Evolutionary conservation across 2,888 invertebrate genomes (phyloP).

Genomic region (Thumatha senex): DNA sequence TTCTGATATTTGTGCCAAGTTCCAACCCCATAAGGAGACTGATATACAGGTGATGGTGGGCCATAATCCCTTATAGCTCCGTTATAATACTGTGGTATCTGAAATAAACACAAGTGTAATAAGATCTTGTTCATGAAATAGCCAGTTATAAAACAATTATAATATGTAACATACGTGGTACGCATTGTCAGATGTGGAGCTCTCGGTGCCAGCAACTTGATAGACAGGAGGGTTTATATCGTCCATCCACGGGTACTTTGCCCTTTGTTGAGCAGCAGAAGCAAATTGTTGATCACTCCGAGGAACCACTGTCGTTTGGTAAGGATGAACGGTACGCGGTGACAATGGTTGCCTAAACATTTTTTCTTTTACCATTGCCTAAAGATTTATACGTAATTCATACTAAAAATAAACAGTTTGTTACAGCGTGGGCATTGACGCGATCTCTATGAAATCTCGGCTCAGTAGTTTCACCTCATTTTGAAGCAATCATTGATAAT

Average conservation of each 20-base stretch:
- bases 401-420: constrained; percentile 23
- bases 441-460: background rate
- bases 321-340: constrained; percentile 75
- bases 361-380: constrained; percentile 41
- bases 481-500: too few species aligned
- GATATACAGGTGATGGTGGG: constrained; percentile 76
- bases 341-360: constrained; percentile 80
- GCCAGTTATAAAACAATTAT: background rate
- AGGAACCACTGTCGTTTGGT: constrained; percentile 77
- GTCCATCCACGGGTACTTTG: constrained; percentile 77
- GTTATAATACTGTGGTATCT: constrained; percentile 74
- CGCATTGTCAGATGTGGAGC: constrained; percentile 77
- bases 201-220: constrained; percentile 74
- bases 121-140: background rate
- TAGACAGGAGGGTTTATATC: constrained; percentile 66
- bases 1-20: constrained; percentile 69
- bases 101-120: constrained; percentile 25
- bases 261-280: constrained; percentile 74
- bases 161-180: constrained; percentile 62
- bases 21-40: constrained; percentile 71
- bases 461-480: constrained; percentile 24
- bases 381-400: constrained; percentile 22
- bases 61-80: constrained; percentile 62
- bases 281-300: constrained; percentile 73
- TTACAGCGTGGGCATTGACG: constrained; percentile 21